These are phyloP conservation scores for Corythornis madagascariensis DNA, from an alignment of 2,113 vertebrate genomes.

Conservation along the genomic window DNA sequence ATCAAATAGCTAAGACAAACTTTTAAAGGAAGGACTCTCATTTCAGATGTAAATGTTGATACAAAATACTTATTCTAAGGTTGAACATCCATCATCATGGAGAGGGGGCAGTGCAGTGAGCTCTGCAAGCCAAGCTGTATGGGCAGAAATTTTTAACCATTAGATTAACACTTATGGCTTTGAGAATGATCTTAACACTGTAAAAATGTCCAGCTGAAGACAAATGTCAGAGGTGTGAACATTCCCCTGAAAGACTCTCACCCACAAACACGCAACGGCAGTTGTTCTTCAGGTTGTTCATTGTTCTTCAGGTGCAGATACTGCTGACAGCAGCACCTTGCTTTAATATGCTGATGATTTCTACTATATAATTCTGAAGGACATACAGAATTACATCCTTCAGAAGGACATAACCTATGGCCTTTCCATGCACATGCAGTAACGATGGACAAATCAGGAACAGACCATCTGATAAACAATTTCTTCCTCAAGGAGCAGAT, in stretches of 20 bases:
- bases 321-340: background rate
- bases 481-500: background rate
- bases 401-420: background rate
- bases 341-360: background rate
- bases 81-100: background rate
- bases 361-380: background rate
- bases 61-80: background rate
- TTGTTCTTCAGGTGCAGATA: background rate
- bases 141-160: background rate
- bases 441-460: background rate
- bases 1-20: slow-evolving; percentile 32
- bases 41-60: background rate
- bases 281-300: background rate
- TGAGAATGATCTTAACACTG: background rate
- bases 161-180: background rate
- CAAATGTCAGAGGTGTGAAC: background rate
- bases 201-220: background rate
- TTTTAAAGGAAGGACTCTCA: background rate
- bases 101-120: background rate
- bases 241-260: background rate
- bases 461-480: background rate
- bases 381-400: background rate
- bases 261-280: accelerated
- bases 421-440: background rate
- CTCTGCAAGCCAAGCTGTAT: background rate